Percentiles rank a stretch among this genome's conserved stretches.
Conservation (phyloP, 2,113 vertebrate genomes). For the Mastomys natalensis region DNA sequence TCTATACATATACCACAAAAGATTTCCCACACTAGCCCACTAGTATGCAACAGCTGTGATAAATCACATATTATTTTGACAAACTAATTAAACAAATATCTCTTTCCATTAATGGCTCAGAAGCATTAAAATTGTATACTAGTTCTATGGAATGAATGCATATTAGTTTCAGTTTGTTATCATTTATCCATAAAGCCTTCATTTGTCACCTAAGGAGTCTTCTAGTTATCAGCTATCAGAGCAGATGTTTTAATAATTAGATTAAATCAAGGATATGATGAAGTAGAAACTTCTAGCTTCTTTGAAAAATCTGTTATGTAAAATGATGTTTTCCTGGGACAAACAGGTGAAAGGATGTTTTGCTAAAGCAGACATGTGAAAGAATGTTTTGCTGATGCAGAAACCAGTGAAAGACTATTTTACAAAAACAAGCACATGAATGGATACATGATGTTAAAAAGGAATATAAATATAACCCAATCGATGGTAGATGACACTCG, state of each 20-base stretch:
- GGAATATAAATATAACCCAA: no score
- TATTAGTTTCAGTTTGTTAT: not conserved
- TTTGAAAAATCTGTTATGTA: no score
- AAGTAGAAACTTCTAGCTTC: no score
- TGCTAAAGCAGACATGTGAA: no score
- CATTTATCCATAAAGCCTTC: not conserved
- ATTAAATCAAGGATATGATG: not conserved
- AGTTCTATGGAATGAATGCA: not conserved
- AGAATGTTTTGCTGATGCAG: no score
- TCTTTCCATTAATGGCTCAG: not conserved
- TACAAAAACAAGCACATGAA: no score
- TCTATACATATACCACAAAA: not conserved
- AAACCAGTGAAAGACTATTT: no score
- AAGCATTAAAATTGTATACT: not conserved
- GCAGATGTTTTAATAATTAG: accelerated
- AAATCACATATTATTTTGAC: not conserved
- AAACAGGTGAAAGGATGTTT: no score
- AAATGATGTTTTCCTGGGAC: no score
- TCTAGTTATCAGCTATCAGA: not conserved
- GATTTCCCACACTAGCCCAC: not conserved
- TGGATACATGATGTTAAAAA: no score
- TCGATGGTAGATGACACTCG: no score
- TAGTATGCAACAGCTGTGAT: not conserved
- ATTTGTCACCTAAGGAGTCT: not conserved
- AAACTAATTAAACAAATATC: not conserved